Evolutionary conservation across 2,888 invertebrate species (phyloP).

Genomic region (Cheilosia vernalis): DNA sequence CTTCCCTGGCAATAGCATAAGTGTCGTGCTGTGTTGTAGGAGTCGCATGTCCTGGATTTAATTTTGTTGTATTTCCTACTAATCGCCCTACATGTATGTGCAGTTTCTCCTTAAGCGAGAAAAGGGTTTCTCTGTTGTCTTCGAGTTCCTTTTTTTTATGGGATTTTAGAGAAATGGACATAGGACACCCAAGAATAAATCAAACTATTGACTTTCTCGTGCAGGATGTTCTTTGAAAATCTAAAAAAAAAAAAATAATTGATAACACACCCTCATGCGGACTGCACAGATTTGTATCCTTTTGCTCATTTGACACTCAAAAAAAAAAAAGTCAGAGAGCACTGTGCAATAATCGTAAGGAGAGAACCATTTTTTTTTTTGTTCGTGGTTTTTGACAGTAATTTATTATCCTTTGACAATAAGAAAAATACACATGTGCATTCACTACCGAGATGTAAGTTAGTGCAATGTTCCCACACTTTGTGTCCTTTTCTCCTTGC

Average conservation of each 20-base stretch:
- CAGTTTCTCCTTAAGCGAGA: conserved; percentile 54
- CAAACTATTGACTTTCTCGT: conserved; percentile 49
- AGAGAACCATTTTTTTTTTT: conserved; percentile 26
- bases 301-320: conserved; percentile 55
- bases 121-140: conserved; percentile 59
- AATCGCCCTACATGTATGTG: conserved; percentile 51
- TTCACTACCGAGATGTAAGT: conserved; percentile 27
- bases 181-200: conserved; percentile 69
- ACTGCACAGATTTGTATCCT: conserved; percentile 41
- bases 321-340: conserved; percentile 19
- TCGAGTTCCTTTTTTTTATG: conserved; percentile 36
- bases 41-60: conserved; percentile 65
- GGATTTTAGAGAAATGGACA: conserved; percentile 51
- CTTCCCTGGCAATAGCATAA: conserved; percentile 1
- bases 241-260: conserved; percentile 44
- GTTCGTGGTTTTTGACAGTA: conserved; percentile 42
- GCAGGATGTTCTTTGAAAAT: conserved; percentile 63
- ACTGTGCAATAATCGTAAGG: conserved; percentile 48
- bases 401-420: conserved; percentile 70
- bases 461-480: conserved; percentile 66
- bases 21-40: conserved; percentile 53
- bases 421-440: conserved; percentile 60
- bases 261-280: conserved; percentile 56
- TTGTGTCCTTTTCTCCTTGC: conserved; percentile 46
- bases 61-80: conserved; percentile 55